Evolutionary conservation across 2,113 vertebrate species (phyloP), one percentile per base, ranked within the genome.

Genomic region (Cyphotilapia sp.): DNA sequence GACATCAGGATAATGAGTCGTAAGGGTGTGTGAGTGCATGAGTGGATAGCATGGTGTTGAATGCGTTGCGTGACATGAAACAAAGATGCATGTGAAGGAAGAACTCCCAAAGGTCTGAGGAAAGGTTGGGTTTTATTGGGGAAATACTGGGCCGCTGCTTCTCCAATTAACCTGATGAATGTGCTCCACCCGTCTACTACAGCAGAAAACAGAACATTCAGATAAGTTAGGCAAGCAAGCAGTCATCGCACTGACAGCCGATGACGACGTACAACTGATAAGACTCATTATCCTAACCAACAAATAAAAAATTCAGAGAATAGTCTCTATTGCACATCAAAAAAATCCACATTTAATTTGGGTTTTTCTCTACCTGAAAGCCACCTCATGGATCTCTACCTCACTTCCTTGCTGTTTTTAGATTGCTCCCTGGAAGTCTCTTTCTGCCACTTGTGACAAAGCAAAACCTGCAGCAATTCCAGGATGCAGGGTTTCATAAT

Each of bases 331-430:
- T 74, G 40, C 69, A 47, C 14, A 74, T 45, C 40, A 47, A 74
- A 76, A 74, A 45, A 27, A 16, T 27, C 13, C 13, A 27, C 0
- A 11, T 74, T 27, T 74, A 7, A 1, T 27, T 76, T 10, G 24
- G 3, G 0, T 29, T 29, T 17, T 29, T 47, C 24, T 47, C 42
- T 47, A 17, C 42, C 8, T 76, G 6, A 76, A 47, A 0, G 0
- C 61, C 33, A 38, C 10, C 19, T 66, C 19, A 4, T 40, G 40
- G 40, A 47, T 8, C 69, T 29, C 24, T 29, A 27, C 69, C 42
- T 45, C 69, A 27, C 69, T 47, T 76, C 40, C 14, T 29, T 76
- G 40, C 24, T 47, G 6, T 47, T 76, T 76, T 76, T 29, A 47
- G 40, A 47, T 74, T 10, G 22, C 69, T 76, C 22, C 40, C 2